These are phyloP conservation scores for Siniperca chuatsi DNA, from an alignment of 2,113 vertebrate genomes.

Conservation along the genomic window DNA sequence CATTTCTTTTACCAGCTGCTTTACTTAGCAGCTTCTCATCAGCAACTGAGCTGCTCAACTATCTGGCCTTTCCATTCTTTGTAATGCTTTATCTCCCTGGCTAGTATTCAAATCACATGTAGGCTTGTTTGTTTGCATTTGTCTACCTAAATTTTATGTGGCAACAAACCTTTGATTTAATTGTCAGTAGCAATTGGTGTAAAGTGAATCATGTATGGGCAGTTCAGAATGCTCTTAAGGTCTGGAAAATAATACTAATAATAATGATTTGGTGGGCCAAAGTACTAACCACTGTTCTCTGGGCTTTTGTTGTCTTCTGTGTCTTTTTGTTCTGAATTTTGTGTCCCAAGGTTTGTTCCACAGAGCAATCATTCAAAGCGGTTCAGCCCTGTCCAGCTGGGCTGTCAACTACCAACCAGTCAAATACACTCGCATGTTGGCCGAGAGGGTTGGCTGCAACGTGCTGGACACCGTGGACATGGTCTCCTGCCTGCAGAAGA, in stretches of 20 bases:
- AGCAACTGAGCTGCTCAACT: slow-evolving; percentile 1
- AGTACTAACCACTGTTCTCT: slow-evolving; percentile 38
- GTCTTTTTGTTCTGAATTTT: slow-evolving; percentile 50
- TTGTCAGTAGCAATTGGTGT: slow-evolving; percentile 21
- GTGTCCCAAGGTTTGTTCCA: slow-evolving; percentile 93
- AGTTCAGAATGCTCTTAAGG: neutral
- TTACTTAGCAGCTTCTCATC: slow-evolving; percentile 33
- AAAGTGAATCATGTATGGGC: slow-evolving; percentile 29
- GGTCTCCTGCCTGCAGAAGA: slow-evolving; percentile 97
- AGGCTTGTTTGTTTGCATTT: slow-evolving; percentile 29
- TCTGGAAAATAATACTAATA: neutral
- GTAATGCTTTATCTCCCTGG: slow-evolving; percentile 23
- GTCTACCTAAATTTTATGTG: neutral
- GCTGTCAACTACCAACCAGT: slow-evolving; percentile 98
- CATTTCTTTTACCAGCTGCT: slow-evolving; percentile 40
- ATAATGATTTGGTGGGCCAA: neutral
- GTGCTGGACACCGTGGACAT: slow-evolving; percentile 96
- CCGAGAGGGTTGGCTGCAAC: slow-evolving; percentile 97
- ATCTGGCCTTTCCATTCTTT: slow-evolving; percentile 2
- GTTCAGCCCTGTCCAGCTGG: slow-evolving; percentile 98
- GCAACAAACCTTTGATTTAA: slow-evolving; percentile 34
- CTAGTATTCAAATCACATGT: slow-evolving; percentile 33
- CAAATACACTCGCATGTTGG: slow-evolving; percentile 97
- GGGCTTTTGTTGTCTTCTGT: slow-evolving; percentile 44
- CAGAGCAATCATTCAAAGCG: slow-evolving; percentile 98